Evolutionary conservation across 2,888 invertebrate genomes (phyloP).

Genomic region (Chrysomela aeneicollis): DNA sequence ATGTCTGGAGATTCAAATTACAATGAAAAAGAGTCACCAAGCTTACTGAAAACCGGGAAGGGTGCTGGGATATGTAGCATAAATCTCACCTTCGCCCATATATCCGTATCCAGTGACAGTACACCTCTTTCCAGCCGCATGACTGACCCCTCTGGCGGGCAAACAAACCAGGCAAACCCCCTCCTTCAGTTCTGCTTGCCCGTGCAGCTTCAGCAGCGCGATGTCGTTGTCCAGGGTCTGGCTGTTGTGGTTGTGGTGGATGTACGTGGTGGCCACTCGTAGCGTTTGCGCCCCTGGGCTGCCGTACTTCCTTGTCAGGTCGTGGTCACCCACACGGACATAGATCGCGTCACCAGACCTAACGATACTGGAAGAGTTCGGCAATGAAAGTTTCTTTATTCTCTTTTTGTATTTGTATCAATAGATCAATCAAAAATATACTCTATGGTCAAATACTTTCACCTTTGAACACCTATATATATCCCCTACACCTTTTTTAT

Average conservation of each 20-base stretch:
- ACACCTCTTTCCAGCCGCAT: conserved; percentile 89
- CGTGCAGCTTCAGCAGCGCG: conserved; percentile 86
- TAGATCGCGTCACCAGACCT: conserved; percentile 94
- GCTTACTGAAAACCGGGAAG: too few species aligned
- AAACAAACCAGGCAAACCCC: conserved; percentile 87
- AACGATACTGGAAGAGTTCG: conserved; percentile 74
- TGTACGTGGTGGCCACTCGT: conserved; percentile 91
- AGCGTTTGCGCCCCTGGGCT: conserved; percentile 92
- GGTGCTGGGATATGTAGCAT: background rate
- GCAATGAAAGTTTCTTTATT: too few species aligned
- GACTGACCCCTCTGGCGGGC: conserved; percentile 87
- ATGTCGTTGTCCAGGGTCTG: conserved; percentile 95
- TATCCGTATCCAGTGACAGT: conserved; percentile 95
- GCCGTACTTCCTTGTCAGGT: conserved; percentile 88
- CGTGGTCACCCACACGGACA: conserved; percentile 92
- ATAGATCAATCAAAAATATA: too few species aligned
- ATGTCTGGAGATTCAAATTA: too few species aligned
- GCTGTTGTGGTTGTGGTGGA: conserved; percentile 95
- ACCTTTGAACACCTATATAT: too few species aligned
- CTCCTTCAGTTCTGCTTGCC: conserved; percentile 87
- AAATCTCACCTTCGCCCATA: conserved; percentile 83
- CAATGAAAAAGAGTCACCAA: background rate
- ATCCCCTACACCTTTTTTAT: too few species aligned
- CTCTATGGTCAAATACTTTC: too few species aligned
- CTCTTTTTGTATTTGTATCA: too few species aligned